Base-by-base conservation (phyloP, 2,113 vertebrate genomes). In the Pseudorectes ferrugineus region DNA sequence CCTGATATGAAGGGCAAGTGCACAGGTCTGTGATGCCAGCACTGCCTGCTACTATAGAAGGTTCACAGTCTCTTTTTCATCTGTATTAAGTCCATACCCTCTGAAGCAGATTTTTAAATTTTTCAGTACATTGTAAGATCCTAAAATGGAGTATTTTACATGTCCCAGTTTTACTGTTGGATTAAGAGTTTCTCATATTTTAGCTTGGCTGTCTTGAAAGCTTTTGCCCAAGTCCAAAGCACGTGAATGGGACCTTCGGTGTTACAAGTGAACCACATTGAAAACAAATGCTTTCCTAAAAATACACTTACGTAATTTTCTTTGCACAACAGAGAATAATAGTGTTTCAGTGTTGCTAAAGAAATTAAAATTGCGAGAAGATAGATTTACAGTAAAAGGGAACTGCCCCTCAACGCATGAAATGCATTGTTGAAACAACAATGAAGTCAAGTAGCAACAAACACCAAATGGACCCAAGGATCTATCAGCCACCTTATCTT, bases 401-500 rank as follows among this genome's bases (percentile, higher is more conserved):
- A 87, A 81, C 15, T 58, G 62, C 46, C 29, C 48, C 26, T 72
- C 38, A 49, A 49, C 38, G 79, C 22, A 73, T 38, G 58, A 74
- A 76, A 80, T 5, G 14, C 46, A 38, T 28, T 35, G 71, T 6
- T 59, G 71, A 89, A 92, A 22, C 63, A 94, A 76, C 21, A 66
- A 59, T n/a, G 33, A 75, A 82, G 22, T 42, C 33, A 46, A 78
- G 43, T 5, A 45, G 36, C 46, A 67, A 38, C 17, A 57, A 89
- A 57, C 40, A 57, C 19, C 45, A 23, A 11, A 52, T 1, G 20
- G 25, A 89, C 28, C 61, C 42, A 29, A 0, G 7, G 14, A 45
- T 80, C 85, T 74, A 79, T 38, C 85, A 90, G n/a, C 76, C 83
- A 92, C 91, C 89, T 95, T 58, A 72, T 76, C 75, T 92, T 95